A percentile compares a stretch with the other conserved stretches of the same genome.
Evolutionary conservation across 2,113 vertebrate species (phyloP).

Genomic region (Peromyscus californicus): DNA sequence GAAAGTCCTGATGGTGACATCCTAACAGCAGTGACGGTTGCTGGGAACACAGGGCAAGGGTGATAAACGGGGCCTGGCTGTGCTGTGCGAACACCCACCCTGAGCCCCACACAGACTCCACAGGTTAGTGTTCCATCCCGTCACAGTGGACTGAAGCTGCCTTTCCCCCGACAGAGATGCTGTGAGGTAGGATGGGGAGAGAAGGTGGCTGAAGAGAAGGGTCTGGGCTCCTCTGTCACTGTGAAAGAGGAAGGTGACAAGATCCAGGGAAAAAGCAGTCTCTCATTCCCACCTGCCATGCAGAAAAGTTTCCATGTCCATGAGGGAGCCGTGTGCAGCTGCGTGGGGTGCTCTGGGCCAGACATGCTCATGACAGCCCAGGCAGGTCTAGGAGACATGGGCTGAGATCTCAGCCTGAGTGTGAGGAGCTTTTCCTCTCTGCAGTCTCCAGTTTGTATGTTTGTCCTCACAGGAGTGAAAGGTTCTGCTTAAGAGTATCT

Average conservation of each 20-base stretch:
- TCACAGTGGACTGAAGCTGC: too few species aligned
- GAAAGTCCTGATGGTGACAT: background rate
- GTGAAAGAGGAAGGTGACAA: background rate
- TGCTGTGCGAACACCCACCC: background rate
- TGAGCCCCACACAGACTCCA: background rate
- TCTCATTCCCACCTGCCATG: background rate
- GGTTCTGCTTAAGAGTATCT: background rate
- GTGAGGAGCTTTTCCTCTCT: background rate
- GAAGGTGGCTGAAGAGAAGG: background rate
- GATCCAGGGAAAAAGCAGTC: background rate
- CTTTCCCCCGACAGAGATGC: background rate
- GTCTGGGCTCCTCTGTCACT: background rate
- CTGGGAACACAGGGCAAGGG: background rate
- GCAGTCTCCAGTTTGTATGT: background rate
- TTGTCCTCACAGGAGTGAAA: background rate
- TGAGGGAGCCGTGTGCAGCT: background rate
- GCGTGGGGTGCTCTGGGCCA: background rate
- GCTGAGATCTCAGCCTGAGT: background rate
- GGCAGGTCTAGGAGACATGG: background rate
- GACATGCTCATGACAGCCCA: background rate
- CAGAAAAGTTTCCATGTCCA: background rate
- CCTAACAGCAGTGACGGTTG: background rate
- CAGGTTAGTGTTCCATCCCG: background rate
- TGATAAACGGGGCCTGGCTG: background rate
- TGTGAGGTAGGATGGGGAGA: background rate